Base-by-base conservation (phyloP, 2,888 invertebrate species). In the Amaurobius ferox region DNA sequence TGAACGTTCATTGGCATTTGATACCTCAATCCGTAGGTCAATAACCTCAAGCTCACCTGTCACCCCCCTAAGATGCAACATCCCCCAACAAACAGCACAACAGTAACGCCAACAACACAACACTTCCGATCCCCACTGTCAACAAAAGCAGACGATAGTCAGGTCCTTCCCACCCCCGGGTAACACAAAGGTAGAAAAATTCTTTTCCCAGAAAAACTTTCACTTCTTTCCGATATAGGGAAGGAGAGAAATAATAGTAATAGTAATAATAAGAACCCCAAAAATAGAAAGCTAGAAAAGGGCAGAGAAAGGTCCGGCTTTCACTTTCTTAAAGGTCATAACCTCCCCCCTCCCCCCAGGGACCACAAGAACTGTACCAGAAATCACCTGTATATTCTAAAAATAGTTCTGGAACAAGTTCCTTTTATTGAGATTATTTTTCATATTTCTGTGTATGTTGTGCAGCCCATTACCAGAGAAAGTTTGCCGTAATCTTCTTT, bases 401-500 rank as follows among this genome's bases (percentile, higher is more conserved):
- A 55, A 55, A 55, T 64, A 64, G 64, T 64, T 13, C 61, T n/a
- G 19, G 13, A 39, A 23, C 19, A 13, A 19, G 19, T 28, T 55
- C 55, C 55, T 44, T 55, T 55, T 32, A 19, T 19, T 5, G 13
- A 29, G 74, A 62, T 74, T 61, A 32, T 68, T 78, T 79, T 70
- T 71, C 55, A 72, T 67, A 64, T 30, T 30, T 30, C 30, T 64
- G 16, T n/a, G 11, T 16, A 61, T 11, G 32, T 40, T 26, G 39
- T 62, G 30, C 30, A 68, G 28, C 77, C 62, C 71, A 85, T 85
- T 85, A 85, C 77, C 40, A 66, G 30, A 64, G 71, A 83, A 83
- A 85, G 83, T 85, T 85, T 55, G 77, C 64, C 83, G 64, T 85
- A 85, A 85, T 85, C 77, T 71, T 71, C 19, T 73, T 62, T 67